Conservation (phyloP, 2,113 vertebrate genomes). For the Bubalus kerabau region DNA sequence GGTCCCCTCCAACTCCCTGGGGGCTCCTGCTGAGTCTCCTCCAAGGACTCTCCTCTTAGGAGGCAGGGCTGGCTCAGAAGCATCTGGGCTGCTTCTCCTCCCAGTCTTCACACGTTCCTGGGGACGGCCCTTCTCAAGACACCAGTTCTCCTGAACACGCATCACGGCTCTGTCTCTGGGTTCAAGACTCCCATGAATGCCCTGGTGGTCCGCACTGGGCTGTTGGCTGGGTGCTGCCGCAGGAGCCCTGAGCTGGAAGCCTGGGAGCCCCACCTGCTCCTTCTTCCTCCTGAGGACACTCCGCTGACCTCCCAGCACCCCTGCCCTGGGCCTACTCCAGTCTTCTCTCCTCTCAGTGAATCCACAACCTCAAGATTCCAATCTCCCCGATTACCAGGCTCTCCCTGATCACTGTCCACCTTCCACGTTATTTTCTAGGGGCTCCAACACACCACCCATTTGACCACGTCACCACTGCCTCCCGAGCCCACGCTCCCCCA, state of each 20-base stretch:
- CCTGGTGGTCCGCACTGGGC: too few species aligned
- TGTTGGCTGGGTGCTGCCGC: accelerated
- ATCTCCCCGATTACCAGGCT: background rate
- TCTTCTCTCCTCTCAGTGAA: background rate
- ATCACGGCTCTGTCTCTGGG: background rate
- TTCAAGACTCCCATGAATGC: background rate
- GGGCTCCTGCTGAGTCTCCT: background rate
- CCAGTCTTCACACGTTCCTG: background rate
- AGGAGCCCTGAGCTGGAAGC: background rate
- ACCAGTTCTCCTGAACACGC: background rate
- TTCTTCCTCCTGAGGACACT: background rate
- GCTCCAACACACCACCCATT: background rate
- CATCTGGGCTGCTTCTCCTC: background rate
- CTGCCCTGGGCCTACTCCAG: background rate
- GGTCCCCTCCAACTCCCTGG: background rate
- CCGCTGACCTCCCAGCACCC: background rate
- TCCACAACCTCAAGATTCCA: background rate
- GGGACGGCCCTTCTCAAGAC: background rate
- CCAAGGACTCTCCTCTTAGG: background rate
- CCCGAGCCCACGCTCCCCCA: background rate
- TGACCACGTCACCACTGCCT: background rate
- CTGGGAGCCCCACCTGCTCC: background rate
- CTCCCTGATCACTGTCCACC: background rate
- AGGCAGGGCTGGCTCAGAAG: background rate
- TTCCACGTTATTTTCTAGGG: background rate